These are phyloP conservation scores for Lathamus discolor DNA, from an alignment of 2,113 vertebrate species.

Conservation along the genomic window DNA sequence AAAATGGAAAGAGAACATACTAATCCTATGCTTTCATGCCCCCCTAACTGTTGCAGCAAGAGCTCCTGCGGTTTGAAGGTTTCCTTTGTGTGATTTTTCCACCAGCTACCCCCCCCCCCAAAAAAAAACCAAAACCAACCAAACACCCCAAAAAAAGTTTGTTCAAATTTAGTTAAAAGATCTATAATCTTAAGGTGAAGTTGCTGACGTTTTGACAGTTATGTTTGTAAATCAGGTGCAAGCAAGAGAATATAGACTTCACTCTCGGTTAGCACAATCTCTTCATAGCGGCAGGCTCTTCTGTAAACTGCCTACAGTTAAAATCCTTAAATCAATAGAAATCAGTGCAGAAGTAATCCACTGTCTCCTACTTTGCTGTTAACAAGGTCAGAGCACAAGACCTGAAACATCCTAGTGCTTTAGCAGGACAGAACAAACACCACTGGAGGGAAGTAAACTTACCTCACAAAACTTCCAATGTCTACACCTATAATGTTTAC, in stretches of 20 bases:
- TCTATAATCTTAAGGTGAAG: not conserved
- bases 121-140: not conserved
- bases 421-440: not conserved
- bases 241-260: not conserved
- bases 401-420: not conserved
- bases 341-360: not conserved
- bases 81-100: not conserved
- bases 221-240: not conserved
- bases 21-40: not conserved
- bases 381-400: not conserved
- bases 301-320: not conserved
- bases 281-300: not conserved
- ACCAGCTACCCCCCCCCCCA: not conserved
- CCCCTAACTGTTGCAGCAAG: not conserved
- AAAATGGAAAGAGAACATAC: not conserved
- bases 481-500: not conserved
- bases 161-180: not conserved
- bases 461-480: not conserved
- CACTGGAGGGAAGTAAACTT: not conserved
- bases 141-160: not conserved
- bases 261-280: not conserved
- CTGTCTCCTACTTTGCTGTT: not conserved
- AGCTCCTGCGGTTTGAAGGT: not conserved
- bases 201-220: not conserved
- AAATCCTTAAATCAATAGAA: conserved; percentile 10